Evolutionary conservation across 1,140 invertebrate genomes (phyloP).

Genomic region (Drosophila rhopaloa): DNA sequence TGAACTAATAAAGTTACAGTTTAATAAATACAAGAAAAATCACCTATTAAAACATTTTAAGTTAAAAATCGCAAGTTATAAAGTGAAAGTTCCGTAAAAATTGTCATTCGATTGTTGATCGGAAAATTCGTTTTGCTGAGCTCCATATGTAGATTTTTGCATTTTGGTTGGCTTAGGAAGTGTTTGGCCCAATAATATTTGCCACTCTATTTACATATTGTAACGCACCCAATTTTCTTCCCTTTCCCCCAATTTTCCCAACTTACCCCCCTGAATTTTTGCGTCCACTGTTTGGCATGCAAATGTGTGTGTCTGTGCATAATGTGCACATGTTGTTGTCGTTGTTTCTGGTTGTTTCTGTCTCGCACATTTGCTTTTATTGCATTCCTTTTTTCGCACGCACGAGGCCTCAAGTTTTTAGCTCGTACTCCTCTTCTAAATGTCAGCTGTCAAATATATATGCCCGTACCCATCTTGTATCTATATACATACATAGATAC

Average conservation of each 20-base stretch:
- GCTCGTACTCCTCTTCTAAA: constrained; percentile 39
- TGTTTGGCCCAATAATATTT: constrained; percentile 44
- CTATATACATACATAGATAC: background rate
- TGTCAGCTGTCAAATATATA: constrained; percentile 55
- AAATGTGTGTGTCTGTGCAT: constrained; percentile 48
- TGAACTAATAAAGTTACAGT: too few species aligned
- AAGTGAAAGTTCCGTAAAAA: background rate
- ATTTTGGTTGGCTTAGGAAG: constrained; percentile 22
- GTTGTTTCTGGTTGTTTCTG: constrained; percentile 14
- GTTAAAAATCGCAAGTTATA: background rate
- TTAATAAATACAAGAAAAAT: too few species aligned
- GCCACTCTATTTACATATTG: constrained; percentile 29
- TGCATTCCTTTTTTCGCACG: constrained; percentile 50
- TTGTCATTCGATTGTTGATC: background rate
- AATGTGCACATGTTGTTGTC: constrained; percentile 9
- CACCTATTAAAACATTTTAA: too few species aligned
- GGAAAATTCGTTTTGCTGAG: background rate
- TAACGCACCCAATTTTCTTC: constrained; percentile 8
- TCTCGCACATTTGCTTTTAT: constrained; percentile 48
- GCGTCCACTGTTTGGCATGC: constrained; percentile 20
- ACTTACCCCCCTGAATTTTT: background rate
- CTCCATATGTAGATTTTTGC: constrained; percentile 10
- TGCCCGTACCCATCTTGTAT: background rate
- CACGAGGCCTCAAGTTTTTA: constrained; percentile 31
- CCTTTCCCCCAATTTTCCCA: background rate